Evolutionary conservation across 1,140 invertebrate genomes (phyloP), one percentile per base, ranked within the genome.

Genomic region (Macrostomum lignano): DNA sequence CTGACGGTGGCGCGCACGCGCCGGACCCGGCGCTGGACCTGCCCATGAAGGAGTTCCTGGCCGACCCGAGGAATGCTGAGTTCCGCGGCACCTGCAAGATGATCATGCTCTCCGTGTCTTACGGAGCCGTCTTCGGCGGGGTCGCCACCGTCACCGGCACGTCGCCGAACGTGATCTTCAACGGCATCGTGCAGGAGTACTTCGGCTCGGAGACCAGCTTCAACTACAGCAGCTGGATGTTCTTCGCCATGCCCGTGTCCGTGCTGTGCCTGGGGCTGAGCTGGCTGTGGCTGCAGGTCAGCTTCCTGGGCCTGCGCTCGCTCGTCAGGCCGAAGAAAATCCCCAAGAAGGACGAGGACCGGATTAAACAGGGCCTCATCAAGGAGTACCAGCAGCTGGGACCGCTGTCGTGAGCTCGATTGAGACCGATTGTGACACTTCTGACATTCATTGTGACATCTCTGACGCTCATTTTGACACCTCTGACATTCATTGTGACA

Each of bases 121-220:
- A 75, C 44, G 66, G 73, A 1, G 66, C 74, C 2, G 61, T 58
- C 33, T 48, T 76, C 17, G 75, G 75, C 4, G 76, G 76, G 7
- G 71, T 69, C 25, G 71, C 72, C 1, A 74, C 72, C 0, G 51
- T 81, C 1, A 74, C 75, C 4, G 76, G 75, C 1, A 75, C 74
- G 1, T 71, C 71, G 6, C 74, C 74, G 14, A 81, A 82, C 55
- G 61, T 77, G 9, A 72, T 74, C 1, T 68, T 78, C 38, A 74
- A 72, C 49, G 71, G 68, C 7, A 66, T 71, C 35, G 66, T 67
- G 38, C 67, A 71, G 35, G 56, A 49, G 65, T 33, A 33, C 20
- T 14, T 33, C 13, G 42, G 42, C n/a, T 37, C 32, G 11, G 38
- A 44, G 4, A 42, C 44, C 10, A 48, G 46, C n/a, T 38, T 62